Base-by-base conservation (phyloP, 2,888 invertebrate genomes). In the Lasioglossum leucozonium region DNA sequence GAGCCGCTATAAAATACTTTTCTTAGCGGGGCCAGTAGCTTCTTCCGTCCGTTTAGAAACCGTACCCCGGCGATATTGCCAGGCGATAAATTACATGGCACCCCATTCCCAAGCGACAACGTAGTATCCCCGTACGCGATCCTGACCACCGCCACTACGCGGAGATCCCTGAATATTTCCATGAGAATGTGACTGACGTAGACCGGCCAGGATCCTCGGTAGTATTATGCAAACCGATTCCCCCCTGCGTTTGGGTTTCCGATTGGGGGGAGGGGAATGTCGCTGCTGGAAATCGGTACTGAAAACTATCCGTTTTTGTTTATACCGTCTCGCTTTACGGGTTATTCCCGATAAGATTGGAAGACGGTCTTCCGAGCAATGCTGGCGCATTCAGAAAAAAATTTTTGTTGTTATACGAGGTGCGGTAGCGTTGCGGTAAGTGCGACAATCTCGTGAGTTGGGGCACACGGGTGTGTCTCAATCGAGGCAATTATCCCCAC, bases 71-170 rank as follows among this genome's bases (percentile, higher is more conserved):
- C 84, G 84, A 89, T 89, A 89, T 89, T 83, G 90, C 84, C 69
- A 62, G 89, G 13, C 87, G 73, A 89, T 89, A 89, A 89, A 89
- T 89, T 89, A 86, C 87, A 47, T 67, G 73, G 34, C 77, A 58
- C 10, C 51, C 69, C 74, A 72, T 77, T 78, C 72, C 22, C n/a
- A 26, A 26, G 58, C 55, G 58, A 44, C 62, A 51, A 72, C 47
- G 47, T 62, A 30, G 18, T 55, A 37, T 58, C 71, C 80, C 79
- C 82, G 72, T 76, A 51, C 69, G 76, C 77, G 79, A 79, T 71
- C 81, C 87, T 78, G 87, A 72, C 71, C 81, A 74, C 26, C 67
- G 73, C 75, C 82, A 76, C 8, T 51, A 65, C 67, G 73, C 34
- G 67, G 72, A 58, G 58, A 55, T 79, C 77, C 73, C 75, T 74